Evolutionary conservation across 2,113 vertebrate species (phyloP).

Genomic region (Amphilophus citrinellus): DNA sequence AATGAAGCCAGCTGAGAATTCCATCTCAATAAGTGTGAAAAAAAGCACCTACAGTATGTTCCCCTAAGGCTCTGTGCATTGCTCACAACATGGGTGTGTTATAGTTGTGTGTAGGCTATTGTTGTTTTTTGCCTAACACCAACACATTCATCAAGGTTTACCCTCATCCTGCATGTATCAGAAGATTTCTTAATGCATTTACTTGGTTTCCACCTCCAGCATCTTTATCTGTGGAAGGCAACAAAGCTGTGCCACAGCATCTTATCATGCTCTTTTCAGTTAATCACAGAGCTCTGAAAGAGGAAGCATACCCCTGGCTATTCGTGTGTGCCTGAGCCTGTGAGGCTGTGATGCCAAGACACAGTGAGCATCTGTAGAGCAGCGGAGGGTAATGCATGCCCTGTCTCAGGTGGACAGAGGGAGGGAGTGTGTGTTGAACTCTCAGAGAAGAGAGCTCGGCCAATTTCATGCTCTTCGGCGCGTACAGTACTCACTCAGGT

Average conservation of each 20-base stretch:
- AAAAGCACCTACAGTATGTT: not conserved
- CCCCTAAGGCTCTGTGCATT: not conserved
- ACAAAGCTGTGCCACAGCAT: conserved; percentile 21
- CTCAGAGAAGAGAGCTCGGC: conserved; percentile 18
- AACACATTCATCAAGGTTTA: not conserved
- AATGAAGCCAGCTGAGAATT: not conserved
- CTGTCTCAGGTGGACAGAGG: conserved; percentile 49
- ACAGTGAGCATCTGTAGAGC: conserved; percentile 41
- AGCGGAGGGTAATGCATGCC: conserved; percentile 37
- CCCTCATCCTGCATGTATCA: not conserved
- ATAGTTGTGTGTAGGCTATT: not conserved
- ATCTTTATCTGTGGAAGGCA: not conserved
- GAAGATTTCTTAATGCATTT: not conserved
- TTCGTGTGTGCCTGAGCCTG: not conserved
- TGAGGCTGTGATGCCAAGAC: conserved; percentile 9
- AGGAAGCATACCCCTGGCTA: not conserved
- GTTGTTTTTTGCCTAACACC: not conserved
- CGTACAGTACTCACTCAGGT: conserved; percentile 39
- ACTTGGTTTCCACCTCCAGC: not conserved
- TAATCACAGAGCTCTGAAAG: conserved; percentile 20
- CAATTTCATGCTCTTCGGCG: conserved; percentile 71
- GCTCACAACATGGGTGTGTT: not conserved
- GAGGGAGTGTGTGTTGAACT: conserved; percentile 27
- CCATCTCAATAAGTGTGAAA: not conserved
- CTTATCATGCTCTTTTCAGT: conserved; percentile 14